Evolutionary conservation across 2,888 invertebrate genomes (phyloP).

Genomic region (Siphlonurus alternatus): DNA sequence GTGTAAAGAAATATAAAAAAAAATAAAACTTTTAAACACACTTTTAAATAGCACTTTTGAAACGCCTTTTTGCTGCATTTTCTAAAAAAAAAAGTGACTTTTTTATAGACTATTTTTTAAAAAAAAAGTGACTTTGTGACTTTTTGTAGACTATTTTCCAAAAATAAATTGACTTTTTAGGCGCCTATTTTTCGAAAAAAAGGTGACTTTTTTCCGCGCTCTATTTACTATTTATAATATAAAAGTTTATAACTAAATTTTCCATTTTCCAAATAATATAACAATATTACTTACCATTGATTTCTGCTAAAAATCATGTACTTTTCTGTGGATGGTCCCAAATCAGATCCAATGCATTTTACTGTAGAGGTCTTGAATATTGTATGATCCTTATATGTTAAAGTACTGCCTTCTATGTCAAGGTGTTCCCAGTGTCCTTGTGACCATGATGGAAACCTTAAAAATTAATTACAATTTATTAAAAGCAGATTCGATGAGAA

Average conservation of each 20-base stretch:
- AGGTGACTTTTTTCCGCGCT: no score
- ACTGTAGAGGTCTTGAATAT: slow-evolving; percentile 35
- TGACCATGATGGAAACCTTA: slow-evolving; percentile 42
- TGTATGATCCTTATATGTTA: slow-evolving; percentile 31
- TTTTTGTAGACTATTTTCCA: no score
- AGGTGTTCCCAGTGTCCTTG: slow-evolving; percentile 43
- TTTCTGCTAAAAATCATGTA: slow-evolving; percentile 33
- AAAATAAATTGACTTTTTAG: no score
- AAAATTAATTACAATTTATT: no score
- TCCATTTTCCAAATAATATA: not conserved
- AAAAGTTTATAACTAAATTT: not conserved
- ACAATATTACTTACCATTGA: slow-evolving; percentile 39
- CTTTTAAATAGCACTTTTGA: no score
- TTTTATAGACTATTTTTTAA: not conserved
- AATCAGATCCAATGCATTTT: slow-evolving; percentile 27
- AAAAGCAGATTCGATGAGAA: no score
- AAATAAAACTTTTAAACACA: no score
- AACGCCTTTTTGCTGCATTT: no score
- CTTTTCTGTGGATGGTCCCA: slow-evolving; percentile 23
- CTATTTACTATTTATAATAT: no score
- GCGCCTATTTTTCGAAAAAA: no score
- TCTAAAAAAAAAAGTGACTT: no score
- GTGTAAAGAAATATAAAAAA: not conserved
- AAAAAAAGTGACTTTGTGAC: not conserved
- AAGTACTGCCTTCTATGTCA: slow-evolving; percentile 27